Evolutionary conservation across 2,888 invertebrate species (phyloP), one percentile per base, ranked within the genome.

Genomic region (Cheilosia variabilis): DNA sequence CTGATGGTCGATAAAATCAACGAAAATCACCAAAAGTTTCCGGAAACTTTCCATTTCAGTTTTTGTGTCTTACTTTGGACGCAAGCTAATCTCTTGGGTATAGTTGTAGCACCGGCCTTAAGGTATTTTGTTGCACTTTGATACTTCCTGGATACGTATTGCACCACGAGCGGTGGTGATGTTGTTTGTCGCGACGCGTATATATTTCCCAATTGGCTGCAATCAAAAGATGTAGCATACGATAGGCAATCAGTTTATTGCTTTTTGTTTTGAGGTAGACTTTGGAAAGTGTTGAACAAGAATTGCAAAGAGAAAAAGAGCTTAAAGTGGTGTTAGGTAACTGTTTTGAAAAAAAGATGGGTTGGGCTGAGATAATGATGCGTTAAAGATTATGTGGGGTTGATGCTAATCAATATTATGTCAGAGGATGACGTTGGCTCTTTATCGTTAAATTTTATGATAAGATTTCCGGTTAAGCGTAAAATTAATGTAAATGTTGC

Each of bases 41-140:
- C 76, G 76, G 52, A 86, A 81, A 86, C 86, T 86, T 86, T 86
- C 86, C 86, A 76, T 86, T 86, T 86, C 81, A 66, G 41, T 69
- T 73, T 68, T 41, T 31, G 22, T 31, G 24, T 55, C n/a, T 22
- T 27, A 13, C 52, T 60, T 62, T 60, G 43, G n/a, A 15, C 31
- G 72, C 66, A 78, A 84, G 37, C 73, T 72, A 73, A 55, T 63
- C 65, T 52, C 50, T 31, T 34, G 55, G 17, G 45, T 15, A 43
- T 9, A 10, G 19, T 47, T 34, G 10, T 34, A 34, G 31, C n/a
- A 45, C 63, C 63, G 69, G 69, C 62, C 43, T 31, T 55, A 72
- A 53, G 53, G 47, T 69, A 65, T 63, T 22, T 58, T 69, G 88
- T 89, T 90, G 88, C 88, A 89, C 87, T 88, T 89, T 78, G 37